Base-by-base conservation (phyloP, 2,113 vertebrate genomes). In the Lichenostomus cassidix region DNA sequence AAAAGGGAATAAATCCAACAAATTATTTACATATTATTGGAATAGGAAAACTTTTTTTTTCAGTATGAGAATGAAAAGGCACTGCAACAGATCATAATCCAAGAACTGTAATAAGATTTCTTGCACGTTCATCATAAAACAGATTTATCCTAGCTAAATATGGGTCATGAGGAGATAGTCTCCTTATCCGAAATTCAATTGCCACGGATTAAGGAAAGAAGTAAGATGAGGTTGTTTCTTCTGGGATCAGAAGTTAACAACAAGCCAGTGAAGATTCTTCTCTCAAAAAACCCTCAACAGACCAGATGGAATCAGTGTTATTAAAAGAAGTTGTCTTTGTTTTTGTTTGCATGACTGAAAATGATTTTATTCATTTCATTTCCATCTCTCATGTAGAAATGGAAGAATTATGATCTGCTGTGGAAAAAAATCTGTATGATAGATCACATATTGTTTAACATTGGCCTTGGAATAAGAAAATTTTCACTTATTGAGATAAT, bases 1-100 rank as follows among this genome's bases (percentile, higher is more conserved):
- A 97, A 96, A 76, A 33, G 23, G 86, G 65, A 97, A 97, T 96
- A 94, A 90, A 90, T 87, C 58, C 13, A 15, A 83, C n/a, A 95
- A 97, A 90, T 90, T 92, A 94, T 85, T 94, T 97, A 59, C 86
- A 88, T 95, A 73, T 75, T 58, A 93, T 55, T 69, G 24, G 31
- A 96, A 88, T 81, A 33, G 22, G 29, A 93, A 90, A 79, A 86
- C 17, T 39, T 88, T 53, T 31, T 39, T 91, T 53, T 94, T 83
- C 52, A 55, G 15, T 44, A 64, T 93, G 53, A 87, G 44, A 91
- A 80, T 90, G 44, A 50, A 42, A n/a, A 59, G 39, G 29, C 24
- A 4, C 15, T 58, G 63, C 47, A 77, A 39, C 25, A 93, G 35
- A 52, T 83, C 83, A 88, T 87, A 96, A 91, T 69, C 29, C 80